Evolutionary conservation across 2,113 vertebrate species (phyloP), one percentile per base, ranked within the genome.

Genomic region (Scortum barcoo): DNA sequence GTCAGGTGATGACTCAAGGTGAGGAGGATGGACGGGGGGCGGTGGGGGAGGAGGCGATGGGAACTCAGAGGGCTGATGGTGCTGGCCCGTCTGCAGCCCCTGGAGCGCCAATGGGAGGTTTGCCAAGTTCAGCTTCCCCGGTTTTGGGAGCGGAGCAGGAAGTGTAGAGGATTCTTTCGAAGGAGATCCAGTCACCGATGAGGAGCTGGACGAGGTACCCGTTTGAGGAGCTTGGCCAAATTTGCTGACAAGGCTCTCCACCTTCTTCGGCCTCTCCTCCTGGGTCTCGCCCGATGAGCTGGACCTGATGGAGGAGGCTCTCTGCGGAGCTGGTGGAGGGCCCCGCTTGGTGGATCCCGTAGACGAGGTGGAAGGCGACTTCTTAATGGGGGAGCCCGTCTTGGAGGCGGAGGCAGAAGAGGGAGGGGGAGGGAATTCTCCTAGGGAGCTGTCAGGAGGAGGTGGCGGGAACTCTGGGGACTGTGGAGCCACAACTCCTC

Each of bases 401-500:
- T 95, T 94, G 88, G 94, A 88, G 85, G n/a, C n/a, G n/a, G 88
- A 91, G 84, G 93, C 74, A 76, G 92, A 72, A 1, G 93, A 85
- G 40, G 94, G 66, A 9, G 95, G 72, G 61, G 95, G 79, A 46
- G 96, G 97, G 79, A 98, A 97, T 7, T 94, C 96, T 24, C 54
- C 76, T 33, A 97, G 87, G 80, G 95, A 96, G 91, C 93, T 95
- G 75, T 98, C 97, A 0, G 97, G 96, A 2, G 98, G 98, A 2
- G 98, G 98, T 33, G 98, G 98, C 0, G 98, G 98, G n/a, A 99
- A 98, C 71, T 98, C 97, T 0, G 97, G 97, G 0, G 92, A 98
- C 75, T 90, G 94, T 2, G 92, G 91, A 0, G 90, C 90, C 0
- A 95, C 93, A 26, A 89, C 88, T 0, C 96, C 91, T n/a, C 95